Evolutionary conservation across 2,797 vertebrate genomes (phyloP).

Genomic region (Miichthys miiuy): DNA sequence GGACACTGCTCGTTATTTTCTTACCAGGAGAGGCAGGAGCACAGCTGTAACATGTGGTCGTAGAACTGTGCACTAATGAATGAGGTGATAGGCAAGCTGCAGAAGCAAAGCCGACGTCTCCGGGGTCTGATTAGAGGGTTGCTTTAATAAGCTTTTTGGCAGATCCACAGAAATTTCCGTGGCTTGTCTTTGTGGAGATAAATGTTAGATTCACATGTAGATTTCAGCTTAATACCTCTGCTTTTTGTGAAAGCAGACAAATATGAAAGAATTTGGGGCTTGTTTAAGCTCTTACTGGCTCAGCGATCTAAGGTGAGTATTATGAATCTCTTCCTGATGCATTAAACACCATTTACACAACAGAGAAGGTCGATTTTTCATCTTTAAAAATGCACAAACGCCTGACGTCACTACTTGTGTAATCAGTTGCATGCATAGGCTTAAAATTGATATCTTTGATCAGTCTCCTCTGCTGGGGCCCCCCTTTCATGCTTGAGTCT

Average conservation of each 20-base stretch:
- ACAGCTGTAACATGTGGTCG: constrained; percentile 57
- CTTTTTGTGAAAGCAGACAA: background rate
- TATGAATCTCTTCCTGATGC: background rate
- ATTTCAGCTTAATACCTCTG: background rate
- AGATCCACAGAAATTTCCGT: constrained; percentile 23
- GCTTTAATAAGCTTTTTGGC: constrained; percentile 60
- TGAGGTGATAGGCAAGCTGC: constrained; percentile 62
- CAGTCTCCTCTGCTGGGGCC: no score
- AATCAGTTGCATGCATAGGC: constrained; percentile 3
- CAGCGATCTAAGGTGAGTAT: constrained; percentile 1
- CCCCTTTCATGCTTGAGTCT: constrained; percentile 5
- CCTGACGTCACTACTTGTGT: background rate
- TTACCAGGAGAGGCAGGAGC: constrained; percentile 25
- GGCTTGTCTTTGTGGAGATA: constrained; percentile 24
- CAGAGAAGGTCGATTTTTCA: background rate
- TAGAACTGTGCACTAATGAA: constrained; percentile 60
- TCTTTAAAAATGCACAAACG: constrained; percentile 4
- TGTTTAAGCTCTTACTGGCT: constrained; percentile 4
- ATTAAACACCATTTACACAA: background rate
- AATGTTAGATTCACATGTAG: constrained; percentile 19
- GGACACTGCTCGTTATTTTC: constrained; percentile 13
- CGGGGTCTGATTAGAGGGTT: constrained; percentile 59
- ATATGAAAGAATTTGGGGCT: background rate
- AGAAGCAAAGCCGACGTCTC: constrained; percentile 65
- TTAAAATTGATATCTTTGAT: background rate